A percentile compares a stretch with the other conserved stretches of the same genome.
Conservation (phyloP, 2,888 invertebrate genomes). For the Phalangium opilio region DNA sequence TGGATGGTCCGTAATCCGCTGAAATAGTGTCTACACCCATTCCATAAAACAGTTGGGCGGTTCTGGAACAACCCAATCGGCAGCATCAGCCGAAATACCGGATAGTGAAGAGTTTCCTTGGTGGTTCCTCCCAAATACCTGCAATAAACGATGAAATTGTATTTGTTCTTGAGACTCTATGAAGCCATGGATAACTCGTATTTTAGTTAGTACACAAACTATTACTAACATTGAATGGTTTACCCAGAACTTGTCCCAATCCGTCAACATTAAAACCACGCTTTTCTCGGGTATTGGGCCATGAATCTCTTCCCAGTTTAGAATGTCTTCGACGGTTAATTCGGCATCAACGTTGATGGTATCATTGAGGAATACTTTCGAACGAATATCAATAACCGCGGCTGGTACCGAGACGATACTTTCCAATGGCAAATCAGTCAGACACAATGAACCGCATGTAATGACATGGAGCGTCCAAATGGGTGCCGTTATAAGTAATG, state of each 20-base stretch:
- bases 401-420: conserved; percentile 31
- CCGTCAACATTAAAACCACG: conserved; percentile 34
- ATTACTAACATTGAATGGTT: no score
- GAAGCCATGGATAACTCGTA: no score
- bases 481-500: conserved; percentile 48
- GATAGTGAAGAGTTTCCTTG: background rate
- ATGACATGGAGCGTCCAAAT: conserved; percentile 47
- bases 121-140: background rate
- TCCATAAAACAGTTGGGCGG: conserved; percentile 41
- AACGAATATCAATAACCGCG: conserved; percentile 14
- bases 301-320: conserved; percentile 31
- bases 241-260: conserved; percentile 29
- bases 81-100: conserved; percentile 42
- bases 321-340: conserved; percentile 10
- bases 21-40: conserved; percentile 50
- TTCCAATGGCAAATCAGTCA: conserved; percentile 38
- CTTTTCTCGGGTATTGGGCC: conserved; percentile 33
- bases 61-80: conserved; percentile 42
- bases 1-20: conserved; percentile 40
- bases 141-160: background rate
- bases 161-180: conserved; percentile 2
- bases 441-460: conserved; percentile 36
- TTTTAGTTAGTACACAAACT: no score
- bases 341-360: conserved; percentile 10
- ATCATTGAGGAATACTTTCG: background rate